Evolutionary conservation across 2,888 invertebrate species (phyloP).

Genomic region (Scrobipalpa atriplicella): DNA sequence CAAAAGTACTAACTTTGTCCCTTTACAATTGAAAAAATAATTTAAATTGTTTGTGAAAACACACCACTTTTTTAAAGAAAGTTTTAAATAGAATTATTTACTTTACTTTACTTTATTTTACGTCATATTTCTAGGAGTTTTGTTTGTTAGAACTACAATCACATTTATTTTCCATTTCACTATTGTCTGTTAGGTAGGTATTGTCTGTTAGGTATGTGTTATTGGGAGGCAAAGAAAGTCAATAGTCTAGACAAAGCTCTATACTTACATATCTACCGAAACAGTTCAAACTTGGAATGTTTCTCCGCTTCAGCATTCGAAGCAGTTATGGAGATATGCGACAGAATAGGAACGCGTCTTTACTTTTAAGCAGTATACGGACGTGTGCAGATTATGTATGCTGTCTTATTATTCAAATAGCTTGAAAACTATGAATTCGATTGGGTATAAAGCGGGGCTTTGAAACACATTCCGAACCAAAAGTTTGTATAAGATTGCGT

Average conservation of each 20-base stretch:
- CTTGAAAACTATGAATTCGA: slow-evolving; percentile 33
- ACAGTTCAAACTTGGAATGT: slow-evolving; percentile 4
- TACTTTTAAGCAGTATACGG: slow-evolving; percentile 31
- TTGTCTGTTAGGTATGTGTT: no score
- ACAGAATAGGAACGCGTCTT: slow-evolving; percentile 25
- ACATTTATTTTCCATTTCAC: no score
- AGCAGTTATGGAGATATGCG: slow-evolving; percentile 13
- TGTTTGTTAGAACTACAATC: no score
- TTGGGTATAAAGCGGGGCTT: slow-evolving; percentile 22
- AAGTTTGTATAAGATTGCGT: slow-evolving; percentile 11
- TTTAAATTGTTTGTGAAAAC: no score
- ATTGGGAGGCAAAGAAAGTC: not conserved
- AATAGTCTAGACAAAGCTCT: slow-evolving; percentile 3
- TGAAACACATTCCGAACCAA: slow-evolving; percentile 8
- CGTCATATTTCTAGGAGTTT: not conserved
- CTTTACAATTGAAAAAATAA: not conserved
- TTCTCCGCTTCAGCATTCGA: slow-evolving; percentile 3
- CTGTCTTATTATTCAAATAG: slow-evolving; percentile 35
- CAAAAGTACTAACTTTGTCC: no score
- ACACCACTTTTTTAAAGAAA: no score
- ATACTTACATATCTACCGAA: not conserved
- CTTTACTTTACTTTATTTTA: no score
- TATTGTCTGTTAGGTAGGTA: no score
- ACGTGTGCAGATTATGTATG: slow-evolving; percentile 34
- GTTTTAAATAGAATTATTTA: no score